phyloP scores from a whole-genome alignment of 2,797 vertebrate species.

The Potorous gilbertii region DNA sequence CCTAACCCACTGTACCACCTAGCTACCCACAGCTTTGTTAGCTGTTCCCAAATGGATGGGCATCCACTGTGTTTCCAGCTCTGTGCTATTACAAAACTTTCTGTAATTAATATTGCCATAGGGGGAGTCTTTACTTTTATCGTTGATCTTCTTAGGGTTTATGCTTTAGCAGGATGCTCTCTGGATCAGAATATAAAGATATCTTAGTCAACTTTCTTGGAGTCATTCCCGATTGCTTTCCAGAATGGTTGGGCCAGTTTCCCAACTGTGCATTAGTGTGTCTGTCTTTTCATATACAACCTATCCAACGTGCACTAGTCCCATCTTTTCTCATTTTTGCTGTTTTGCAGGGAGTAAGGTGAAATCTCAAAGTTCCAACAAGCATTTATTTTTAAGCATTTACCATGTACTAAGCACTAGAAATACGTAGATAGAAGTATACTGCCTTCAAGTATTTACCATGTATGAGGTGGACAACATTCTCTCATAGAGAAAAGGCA shows the following conservation, averaged over 20 bases:
- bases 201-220: too few relatives aligned
- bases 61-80: background rate
- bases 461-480: background rate
- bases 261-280: background rate
- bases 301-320: background rate
- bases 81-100: too few relatives aligned
- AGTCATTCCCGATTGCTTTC: background rate
- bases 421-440: background rate
- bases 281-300: background rate
- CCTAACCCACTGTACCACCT: background rate
- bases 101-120: too few relatives aligned
- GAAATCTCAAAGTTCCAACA: background rate
- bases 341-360: background rate
- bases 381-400: background rate
- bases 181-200: too few relatives aligned
- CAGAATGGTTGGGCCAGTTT: background rate
- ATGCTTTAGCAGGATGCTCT: background rate
- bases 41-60: background rate
- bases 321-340: background rate
- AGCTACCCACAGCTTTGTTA: background rate
- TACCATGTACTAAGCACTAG: background rate
- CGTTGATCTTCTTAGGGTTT: background rate
- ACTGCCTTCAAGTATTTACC: background rate
- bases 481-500: background rate
- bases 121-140: too few relatives aligned